These are phyloP conservation scores for Harpagoxenus sublaevis DNA, from an alignment of 2,888 invertebrate genomes.

Conservation along the genomic window DNA sequence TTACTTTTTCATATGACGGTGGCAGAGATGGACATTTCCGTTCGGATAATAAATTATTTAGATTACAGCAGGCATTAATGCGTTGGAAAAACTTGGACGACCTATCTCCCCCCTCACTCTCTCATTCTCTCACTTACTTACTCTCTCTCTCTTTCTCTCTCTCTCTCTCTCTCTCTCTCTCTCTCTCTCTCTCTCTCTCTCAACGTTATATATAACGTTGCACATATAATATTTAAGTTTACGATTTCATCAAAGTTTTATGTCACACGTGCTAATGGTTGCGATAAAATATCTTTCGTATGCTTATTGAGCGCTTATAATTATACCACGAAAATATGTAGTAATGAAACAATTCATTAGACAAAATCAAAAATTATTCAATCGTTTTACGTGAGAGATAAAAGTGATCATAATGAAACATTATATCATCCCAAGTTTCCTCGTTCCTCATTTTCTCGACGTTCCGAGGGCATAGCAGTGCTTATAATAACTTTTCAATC, in stretches of 20 bases:
- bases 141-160: not conserved
- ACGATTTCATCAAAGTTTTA: conserved; percentile 19
- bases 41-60: conserved; percentile 43
- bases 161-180: no score
- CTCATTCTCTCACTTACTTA: not conserved
- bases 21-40: not conserved
- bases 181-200: no score
- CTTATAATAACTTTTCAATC: conserved; percentile 75
- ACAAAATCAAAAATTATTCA: not conserved
- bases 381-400: conserved; percentile 19
- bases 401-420: conserved; percentile 24
- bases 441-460: conserved; percentile 59
- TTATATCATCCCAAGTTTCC: conserved; percentile 27
- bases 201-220: not conserved
- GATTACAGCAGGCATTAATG: conserved; percentile 21
- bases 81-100: not conserved
- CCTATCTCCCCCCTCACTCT: not conserved
- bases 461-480: conserved; percentile 50
- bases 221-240: conserved; percentile 15
- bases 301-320: conserved; percentile 6
- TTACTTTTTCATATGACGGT: conserved; percentile 30
- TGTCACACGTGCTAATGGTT: not conserved
- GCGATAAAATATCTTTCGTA: not conserved
- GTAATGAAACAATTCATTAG: not conserved
- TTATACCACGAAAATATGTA: not conserved